phyloP scores from a whole-genome alignment of 2,888 invertebrate species.

The Ectobius pallidus region DNA sequence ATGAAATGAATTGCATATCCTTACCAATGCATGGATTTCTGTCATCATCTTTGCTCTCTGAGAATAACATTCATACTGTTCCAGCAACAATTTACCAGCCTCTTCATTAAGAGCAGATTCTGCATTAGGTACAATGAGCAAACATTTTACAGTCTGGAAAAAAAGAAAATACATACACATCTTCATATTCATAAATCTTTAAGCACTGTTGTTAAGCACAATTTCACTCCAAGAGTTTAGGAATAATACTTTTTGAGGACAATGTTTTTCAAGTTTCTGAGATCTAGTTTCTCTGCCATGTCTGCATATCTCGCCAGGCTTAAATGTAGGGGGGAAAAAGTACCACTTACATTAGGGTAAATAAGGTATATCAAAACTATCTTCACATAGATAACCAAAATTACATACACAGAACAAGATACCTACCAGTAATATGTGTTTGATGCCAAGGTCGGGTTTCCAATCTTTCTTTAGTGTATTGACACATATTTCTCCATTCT shows the following conservation, averaged over 20 bases:
- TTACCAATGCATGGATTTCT: conserved; percentile 84
- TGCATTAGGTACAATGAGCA: conserved; percentile 95
- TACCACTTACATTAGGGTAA: too few relatives aligned
- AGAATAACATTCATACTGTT: conserved; percentile 92
- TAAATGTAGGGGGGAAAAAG: too few relatives aligned
- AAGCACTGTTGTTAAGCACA: neutral
- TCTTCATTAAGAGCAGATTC: conserved; percentile 97
- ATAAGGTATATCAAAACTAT: too few relatives aligned
- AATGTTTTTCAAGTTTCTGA: neutral
- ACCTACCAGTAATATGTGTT: conserved; percentile 85
- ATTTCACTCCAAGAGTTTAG: neutral
- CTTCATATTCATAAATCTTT: neutral
- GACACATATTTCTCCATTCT: conserved; percentile 95
- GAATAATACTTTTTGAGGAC: neutral
- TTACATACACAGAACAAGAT: too few relatives aligned
- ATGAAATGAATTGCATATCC: too few relatives aligned
- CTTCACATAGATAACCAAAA: too few relatives aligned
- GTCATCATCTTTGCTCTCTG: conserved; percentile 89
- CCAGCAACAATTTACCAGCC: conserved; percentile 90
- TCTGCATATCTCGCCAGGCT: too few relatives aligned
- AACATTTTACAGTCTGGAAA: conserved; percentile 85
- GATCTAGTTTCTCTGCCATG: too few relatives aligned
- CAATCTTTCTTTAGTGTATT: conserved; percentile 96
- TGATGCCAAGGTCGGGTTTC: conserved; percentile 94
- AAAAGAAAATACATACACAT: conserved; percentile 43